phyloP scores from a whole-genome alignment of 2,888 invertebrate genomes.

The Cephus rjabovi region DNA sequence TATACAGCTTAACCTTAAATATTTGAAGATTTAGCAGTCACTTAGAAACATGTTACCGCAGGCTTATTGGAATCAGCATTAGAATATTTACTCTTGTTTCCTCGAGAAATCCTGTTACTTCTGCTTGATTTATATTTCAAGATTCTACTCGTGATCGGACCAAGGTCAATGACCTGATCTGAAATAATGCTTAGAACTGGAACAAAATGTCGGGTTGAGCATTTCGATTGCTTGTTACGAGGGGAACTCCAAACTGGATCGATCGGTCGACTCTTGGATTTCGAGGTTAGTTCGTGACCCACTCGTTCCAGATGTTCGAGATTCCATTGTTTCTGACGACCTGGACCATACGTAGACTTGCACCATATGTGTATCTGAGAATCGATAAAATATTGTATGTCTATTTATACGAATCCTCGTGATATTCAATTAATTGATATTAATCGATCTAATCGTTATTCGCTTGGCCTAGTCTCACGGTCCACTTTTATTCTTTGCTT shows the following conservation, averaged over 20 bases:
- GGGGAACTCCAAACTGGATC: background rate
- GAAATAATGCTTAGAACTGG: background rate
- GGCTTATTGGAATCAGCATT: background rate
- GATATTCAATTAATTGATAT: conserved; percentile 29
- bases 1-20: background rate
- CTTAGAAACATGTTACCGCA: background rate
- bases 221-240: background rate
- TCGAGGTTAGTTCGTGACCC: conserved; percentile 21
- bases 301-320: conserved; percentile 32
- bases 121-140: background rate
- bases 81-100: background rate
- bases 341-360: conserved; percentile 28
- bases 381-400: no score
- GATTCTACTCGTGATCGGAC: conserved; percentile 15
- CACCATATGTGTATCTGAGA: conserved; percentile 4
- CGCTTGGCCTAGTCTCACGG: conserved; percentile 26
- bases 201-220: background rate
- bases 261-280: background rate
- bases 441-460: conserved; percentile 16
- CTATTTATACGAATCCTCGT: background rate
- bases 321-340: conserved; percentile 33
- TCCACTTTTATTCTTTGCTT: conserved; percentile 21
- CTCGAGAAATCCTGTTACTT: background rate
- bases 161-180: conserved; percentile 2
- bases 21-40: background rate